A percentile compares a stretch with the other conserved stretches of the same genome.
phyloP scores from a whole-genome alignment of 2,113 vertebrate species.

The Azemiops feae region DNA sequence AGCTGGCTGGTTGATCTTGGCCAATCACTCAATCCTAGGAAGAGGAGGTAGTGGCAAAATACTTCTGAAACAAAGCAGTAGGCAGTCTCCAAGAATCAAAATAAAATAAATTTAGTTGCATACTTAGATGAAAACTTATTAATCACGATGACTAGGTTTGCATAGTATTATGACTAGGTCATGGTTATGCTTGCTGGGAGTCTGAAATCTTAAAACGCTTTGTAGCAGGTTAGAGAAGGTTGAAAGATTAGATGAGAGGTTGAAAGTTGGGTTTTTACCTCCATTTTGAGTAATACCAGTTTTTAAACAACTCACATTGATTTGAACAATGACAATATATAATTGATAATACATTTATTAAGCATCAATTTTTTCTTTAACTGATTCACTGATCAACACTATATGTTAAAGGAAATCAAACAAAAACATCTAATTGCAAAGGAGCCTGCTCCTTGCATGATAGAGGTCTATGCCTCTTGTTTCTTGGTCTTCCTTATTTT shows the following conservation, averaged over 20 bases:
- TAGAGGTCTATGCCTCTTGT: not conserved
- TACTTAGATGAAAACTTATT: not conserved
- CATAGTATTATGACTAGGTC: not conserved
- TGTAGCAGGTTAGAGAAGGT: not conserved
- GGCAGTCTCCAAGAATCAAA: not conserved
- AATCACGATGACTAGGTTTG: not conserved
- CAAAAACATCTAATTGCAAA: not conserved
- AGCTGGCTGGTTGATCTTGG: not conserved
- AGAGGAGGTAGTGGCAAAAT: not conserved
- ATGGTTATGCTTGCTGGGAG: not conserved
- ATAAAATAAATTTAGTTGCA: not conserved
- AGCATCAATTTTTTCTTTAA: not conserved
- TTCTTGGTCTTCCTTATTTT: not conserved
- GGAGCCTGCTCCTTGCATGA: slow-evolving; percentile 14
- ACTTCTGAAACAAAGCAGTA: not conserved
- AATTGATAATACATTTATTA: slow-evolving; percentile 3
- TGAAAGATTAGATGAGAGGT: not conserved
- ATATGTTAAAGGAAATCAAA: not conserved
- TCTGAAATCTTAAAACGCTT: not conserved
- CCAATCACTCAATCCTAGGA: not conserved
- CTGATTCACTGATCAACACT: not conserved
- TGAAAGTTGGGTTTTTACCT: not conserved
- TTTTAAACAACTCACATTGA: not conserved
- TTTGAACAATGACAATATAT: not conserved
- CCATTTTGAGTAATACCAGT: not conserved